Percentiles rank a stretch among this genome's conserved stretches.
Conservation (phyloP, 2,797 vertebrate genomes). For the Sebastes iracundus region DNA sequence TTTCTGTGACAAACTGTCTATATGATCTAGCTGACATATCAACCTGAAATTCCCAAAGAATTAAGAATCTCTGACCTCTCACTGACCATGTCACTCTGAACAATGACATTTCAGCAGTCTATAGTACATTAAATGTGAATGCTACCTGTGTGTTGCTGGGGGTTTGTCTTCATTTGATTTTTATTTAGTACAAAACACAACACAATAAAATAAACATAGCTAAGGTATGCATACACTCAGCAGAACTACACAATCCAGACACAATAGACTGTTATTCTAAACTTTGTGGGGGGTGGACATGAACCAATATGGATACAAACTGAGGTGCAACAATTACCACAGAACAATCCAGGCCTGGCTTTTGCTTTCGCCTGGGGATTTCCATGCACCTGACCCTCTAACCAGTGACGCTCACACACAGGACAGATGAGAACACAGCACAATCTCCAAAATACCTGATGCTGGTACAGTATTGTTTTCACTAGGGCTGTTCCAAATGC, state of each 20-base stretch:
- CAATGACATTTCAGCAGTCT: neutral
- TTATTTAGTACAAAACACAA: neutral
- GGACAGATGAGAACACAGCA: constrained; percentile 27
- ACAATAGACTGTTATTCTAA: constrained; percentile 15
- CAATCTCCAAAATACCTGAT: constrained; percentile 14
- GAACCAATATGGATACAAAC: neutral
- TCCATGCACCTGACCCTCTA: constrained; percentile 34
- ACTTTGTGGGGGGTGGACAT: neutral
- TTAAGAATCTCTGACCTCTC: neutral
- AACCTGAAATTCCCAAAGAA: neutral
- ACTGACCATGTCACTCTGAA: neutral
- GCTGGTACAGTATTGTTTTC: constrained; percentile 16
- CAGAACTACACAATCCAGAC: constrained; percentile 1
- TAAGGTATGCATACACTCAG: neutral
- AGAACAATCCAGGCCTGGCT: constrained; percentile 50
- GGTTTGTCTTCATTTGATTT: neutral
- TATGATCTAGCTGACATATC: neutral
- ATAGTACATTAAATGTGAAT: neutral
- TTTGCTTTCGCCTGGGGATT: constrained; percentile 12
- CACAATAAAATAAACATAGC: neutral
- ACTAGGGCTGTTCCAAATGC: neutral
- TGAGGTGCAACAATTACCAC: constrained; percentile 17
- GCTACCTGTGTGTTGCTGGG: neutral
- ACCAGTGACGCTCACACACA: constrained; percentile 9
- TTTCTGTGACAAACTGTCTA: neutral